Base-by-base conservation (phyloP, 2,113 vertebrate species). In the Isurus oxyrinchus region DNA sequence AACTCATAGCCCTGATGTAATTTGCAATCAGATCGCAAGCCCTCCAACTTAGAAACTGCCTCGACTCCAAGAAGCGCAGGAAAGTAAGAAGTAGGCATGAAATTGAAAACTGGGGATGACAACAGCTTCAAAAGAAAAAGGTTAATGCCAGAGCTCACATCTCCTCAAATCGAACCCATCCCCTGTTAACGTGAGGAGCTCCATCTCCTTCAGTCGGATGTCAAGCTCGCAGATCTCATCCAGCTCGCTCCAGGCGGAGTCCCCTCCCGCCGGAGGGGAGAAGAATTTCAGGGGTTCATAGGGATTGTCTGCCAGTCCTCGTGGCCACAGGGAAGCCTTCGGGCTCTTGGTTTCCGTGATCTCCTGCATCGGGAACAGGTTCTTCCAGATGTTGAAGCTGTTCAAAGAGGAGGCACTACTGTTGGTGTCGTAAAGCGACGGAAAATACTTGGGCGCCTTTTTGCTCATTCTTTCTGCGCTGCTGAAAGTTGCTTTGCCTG, bases 241-340 rank as follows among this genome's bases (percentile, higher is more conserved):
- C 0, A 96, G 96, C 16, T 97, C 96, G 23, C 91, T 96, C 84
- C 96, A 86, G 87, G 96, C 49, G 2, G 66, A 84, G 21, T 69
- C 13, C 13, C 95, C 66, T 35, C 79, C 95, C 72, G 72, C 97
- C 31, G 96, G 97, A 3, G 97, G 98, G 96, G 97, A 97, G 96
- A 98, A 98, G 97, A 98, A 97, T 55, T 97, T 96, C 96, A 98
- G 97, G 55, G 98, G 98, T 95, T 98, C 98, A 40, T 98, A 98
- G 21, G 97, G 96, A 57, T 97, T 96, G 96, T 97, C 93, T 49
- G 97, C 97, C 86, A 98, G 96, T 11, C 96, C 97, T 0, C 97
- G 96, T 0, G 98, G 98, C 98, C 98, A 98, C 40, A 97, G 97
- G 2, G 96, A 96, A 35, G 96, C 96, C 96, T 96, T 97, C 23